A percentile compares a stretch with the other conserved stretches of the same genome.
These are phyloP conservation scores for Ctenopoma kingsleyae DNA, from an alignment of 2,797 vertebrate genomes.

Conservation along the genomic window DNA sequence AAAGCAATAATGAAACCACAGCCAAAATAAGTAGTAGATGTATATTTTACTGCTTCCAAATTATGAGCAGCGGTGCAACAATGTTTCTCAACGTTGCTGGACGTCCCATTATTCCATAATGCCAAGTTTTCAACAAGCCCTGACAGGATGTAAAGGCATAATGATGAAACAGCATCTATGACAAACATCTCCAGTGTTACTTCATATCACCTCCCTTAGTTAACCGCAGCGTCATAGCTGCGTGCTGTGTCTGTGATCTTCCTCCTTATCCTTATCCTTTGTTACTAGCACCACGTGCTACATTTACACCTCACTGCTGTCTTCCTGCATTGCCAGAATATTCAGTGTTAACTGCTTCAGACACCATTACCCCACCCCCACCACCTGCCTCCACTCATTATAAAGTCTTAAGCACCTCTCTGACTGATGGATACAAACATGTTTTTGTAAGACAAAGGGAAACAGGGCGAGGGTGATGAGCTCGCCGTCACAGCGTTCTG, in stretches of 20 bases:
- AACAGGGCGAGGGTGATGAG: background rate
- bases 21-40: slow-evolving; percentile 15
- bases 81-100: background rate
- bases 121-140: background rate
- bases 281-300: slow-evolving; percentile 23
- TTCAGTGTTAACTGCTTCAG: slow-evolving; percentile 59
- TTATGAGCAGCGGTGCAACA: background rate
- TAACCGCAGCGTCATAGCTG: background rate
- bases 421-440: slow-evolving; percentile 26
- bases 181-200: slow-evolving; percentile 21
- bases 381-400: background rate
- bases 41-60: slow-evolving; percentile 24
- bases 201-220: slow-evolving; percentile 12
- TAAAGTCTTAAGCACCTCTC: slow-evolving; percentile 58
- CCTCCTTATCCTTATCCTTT: slow-evolving; percentile 11
- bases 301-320: slow-evolving; percentile 13
- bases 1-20: slow-evolving; percentile 55
- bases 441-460: slow-evolving; percentile 63
- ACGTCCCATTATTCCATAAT: slow-evolving; percentile 4
- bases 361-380: slow-evolving; percentile 5
- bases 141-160: background rate
- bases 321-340: slow-evolving; percentile 47
- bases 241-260: background rate
- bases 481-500: background rate
- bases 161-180: background rate